Base-by-base conservation (phyloP, 2,888 invertebrate species). In the Platycheirus rosarum region DNA sequence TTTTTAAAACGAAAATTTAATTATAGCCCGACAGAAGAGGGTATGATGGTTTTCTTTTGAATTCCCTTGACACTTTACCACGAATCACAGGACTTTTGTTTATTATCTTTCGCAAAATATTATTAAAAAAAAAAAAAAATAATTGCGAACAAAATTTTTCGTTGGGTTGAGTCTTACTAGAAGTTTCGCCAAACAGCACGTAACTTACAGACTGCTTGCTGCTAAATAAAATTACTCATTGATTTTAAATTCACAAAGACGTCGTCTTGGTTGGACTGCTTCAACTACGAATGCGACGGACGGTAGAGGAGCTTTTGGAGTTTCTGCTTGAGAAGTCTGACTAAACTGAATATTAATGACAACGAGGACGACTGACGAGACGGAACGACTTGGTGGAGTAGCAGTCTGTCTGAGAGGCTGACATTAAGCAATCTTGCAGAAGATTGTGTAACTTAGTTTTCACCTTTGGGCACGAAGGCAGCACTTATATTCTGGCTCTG, bases 201-300 rank as follows among this genome's bases (percentile, higher is more conserved):
- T 63, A 68, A 40, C 55, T 77, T 55, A 42, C 57, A 82, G n/a
- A n/a, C n/a, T n/a, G n/a, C n/a, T n/a, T n/a, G n/a, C 82, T 82
- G 82, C 71, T 82, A 68, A 77, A 73, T 73, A 77, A 82, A 82
- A 68, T 77, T 68, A 71, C 82, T 77, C 82, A 82, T 77, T 77
- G 53, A 82, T 82, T 73, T 68, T 35, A 73, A 73, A 73, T 68
- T 63, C 82, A 82, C 68, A 68, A 77, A 82, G 32, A 60, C 37
- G 8, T 7, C 13, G 13, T 40, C n/a, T n/a, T 13, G 3, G n/a
- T n/a, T 6, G 29, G 23, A n/a, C 11, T n/a, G 20, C 18, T 35
- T 8, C 53, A 55, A 20, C 26, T 9, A 26, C 16, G 2, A 42
- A 13, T 26, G 20, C 11, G 4, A 23, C 4, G 5, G 7, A 20